These are phyloP conservation scores for Mesoclemmys tuberculata DNA, from an alignment of 2,113 vertebrate genomes.

Conservation along the genomic window DNA sequence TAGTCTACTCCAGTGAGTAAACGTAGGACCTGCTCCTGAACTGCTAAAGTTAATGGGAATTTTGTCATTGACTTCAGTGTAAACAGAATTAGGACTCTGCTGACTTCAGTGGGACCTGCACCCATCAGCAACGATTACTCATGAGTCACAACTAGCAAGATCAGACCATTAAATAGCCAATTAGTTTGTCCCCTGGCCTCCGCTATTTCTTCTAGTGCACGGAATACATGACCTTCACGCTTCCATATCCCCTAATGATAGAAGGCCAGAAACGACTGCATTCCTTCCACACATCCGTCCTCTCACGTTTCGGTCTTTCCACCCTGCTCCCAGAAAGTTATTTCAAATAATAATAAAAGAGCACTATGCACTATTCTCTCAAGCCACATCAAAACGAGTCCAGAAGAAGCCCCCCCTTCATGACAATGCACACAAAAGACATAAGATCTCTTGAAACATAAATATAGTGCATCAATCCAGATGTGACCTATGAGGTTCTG, in stretches of 20 bases:
- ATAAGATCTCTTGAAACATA: conserved; percentile 49
- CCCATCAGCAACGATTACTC: neutral
- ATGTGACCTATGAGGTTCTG: conserved; percentile 13
- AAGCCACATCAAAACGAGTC: neutral
- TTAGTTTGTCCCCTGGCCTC: neutral
- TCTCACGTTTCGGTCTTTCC: neutral
- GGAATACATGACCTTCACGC: neutral
- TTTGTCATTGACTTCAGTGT: neutral
- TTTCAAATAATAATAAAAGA: conserved; percentile 29
- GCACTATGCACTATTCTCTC: neutral
- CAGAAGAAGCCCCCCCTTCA: neutral
- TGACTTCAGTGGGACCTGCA: fast-evolving
- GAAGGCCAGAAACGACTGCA: neutral
- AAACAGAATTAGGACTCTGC: neutral
- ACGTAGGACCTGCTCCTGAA: neutral
- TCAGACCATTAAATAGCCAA: neutral
- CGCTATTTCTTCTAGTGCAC: neutral
- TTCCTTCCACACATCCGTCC: fast-evolving
- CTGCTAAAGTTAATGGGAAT: neutral
- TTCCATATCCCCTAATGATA: neutral
- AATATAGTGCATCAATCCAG: conserved; percentile 68
- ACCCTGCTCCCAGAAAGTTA: conserved; percentile 1
- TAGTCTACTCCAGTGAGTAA: neutral
- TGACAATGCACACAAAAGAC: conserved; percentile 54
- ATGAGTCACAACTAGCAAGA: fast-evolving